Conservation (phyloP, 2,113 vertebrate species). For the Thermophis baileyi region DNA sequence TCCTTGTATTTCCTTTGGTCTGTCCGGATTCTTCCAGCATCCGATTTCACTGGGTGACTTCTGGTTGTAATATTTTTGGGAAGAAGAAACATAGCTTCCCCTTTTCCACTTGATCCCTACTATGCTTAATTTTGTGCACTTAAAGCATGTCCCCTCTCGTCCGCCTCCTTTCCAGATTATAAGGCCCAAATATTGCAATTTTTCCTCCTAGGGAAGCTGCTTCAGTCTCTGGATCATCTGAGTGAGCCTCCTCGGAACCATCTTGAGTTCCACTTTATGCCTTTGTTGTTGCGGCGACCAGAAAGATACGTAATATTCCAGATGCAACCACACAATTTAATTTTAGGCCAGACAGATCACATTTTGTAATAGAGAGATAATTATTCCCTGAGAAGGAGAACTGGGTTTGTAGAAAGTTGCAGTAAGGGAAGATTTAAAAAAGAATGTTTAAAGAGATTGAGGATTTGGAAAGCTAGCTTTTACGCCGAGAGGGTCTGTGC, state of each 20-base stretch:
- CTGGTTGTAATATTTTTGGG: neutral
- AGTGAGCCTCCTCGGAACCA: neutral
- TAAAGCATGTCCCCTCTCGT: neutral
- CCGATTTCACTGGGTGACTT: neutral
- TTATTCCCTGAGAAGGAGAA: neutral
- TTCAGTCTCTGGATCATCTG: neutral
- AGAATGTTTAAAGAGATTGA: neutral
- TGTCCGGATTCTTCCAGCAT: neutral
- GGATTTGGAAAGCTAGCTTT: conserved; percentile 40
- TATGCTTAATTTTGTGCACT: neutral
- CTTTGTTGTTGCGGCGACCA: neutral
- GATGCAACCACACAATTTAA: neutral
- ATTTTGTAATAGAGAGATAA: neutral
- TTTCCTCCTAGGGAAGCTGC: neutral
- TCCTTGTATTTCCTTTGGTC: neutral
- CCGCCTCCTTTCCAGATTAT: neutral
- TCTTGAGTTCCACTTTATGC: neutral
- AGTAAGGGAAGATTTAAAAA: neutral
- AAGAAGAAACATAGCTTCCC: neutral
- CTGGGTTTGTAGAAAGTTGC: neutral
- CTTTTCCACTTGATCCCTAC: neutral
- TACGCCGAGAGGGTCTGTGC: conserved; percentile 36
- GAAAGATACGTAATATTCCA: neutral
- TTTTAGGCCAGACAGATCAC: neutral
- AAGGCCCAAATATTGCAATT: neutral